A percentile compares a stretch with the other conserved stretches of the same genome.
phyloP scores from a whole-genome alignment of 2,888 invertebrate species.

The Stenurella melanura region DNA sequence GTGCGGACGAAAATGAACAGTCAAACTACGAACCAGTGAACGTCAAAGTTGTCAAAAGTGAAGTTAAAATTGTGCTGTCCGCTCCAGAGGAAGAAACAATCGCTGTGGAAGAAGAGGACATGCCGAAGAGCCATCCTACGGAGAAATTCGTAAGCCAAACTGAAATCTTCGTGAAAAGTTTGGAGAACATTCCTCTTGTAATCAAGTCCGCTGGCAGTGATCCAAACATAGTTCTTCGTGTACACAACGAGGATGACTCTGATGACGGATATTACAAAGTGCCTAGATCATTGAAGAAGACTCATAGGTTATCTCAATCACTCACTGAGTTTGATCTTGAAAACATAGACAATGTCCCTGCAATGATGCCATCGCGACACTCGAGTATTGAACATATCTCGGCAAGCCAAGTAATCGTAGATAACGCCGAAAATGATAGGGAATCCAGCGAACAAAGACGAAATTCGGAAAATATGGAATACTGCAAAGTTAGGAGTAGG shows the following conservation, averaged over 20 bases:
- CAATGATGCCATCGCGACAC: slow-evolving; percentile 59
- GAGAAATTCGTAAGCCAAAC: slow-evolving; percentile 59
- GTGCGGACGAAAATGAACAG: slow-evolving; percentile 60
- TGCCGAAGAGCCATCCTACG: slow-evolving; percentile 52
- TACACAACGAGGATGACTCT: slow-evolving; percentile 50
- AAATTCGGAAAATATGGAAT: slow-evolving; percentile 61
- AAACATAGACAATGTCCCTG: slow-evolving; percentile 50
- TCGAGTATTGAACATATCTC: slow-evolving; percentile 71
- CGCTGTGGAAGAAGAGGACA: slow-evolving; percentile 31
- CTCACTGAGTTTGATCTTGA: slow-evolving; percentile 69
- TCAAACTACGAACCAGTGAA: slow-evolving; percentile 48
- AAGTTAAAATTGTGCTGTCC: slow-evolving; percentile 65
- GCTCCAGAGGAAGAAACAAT: slow-evolving; percentile 48
- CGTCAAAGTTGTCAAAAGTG: slow-evolving; percentile 60
- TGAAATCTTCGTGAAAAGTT: slow-evolving; percentile 56
- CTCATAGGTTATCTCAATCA: slow-evolving; percentile 68
- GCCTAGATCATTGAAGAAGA: slow-evolving; percentile 64
- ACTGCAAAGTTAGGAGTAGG: slow-evolving; percentile 64
- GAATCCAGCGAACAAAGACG: slow-evolving; percentile 36
- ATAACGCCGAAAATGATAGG: slow-evolving; percentile 38
- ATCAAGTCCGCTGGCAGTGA: slow-evolving; percentile 70
- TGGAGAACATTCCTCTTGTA: slow-evolving; percentile 53
- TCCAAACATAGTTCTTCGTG: slow-evolving; percentile 64
- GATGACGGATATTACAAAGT: slow-evolving; percentile 70
- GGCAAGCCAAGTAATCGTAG: slow-evolving; percentile 65